Percentiles rank a stretch among this genome's conserved stretches.
These are phyloP conservation scores for Pantelozetes paolii DNA, from an alignment of 2,888 invertebrate species.

Conservation along the genomic window DNA sequence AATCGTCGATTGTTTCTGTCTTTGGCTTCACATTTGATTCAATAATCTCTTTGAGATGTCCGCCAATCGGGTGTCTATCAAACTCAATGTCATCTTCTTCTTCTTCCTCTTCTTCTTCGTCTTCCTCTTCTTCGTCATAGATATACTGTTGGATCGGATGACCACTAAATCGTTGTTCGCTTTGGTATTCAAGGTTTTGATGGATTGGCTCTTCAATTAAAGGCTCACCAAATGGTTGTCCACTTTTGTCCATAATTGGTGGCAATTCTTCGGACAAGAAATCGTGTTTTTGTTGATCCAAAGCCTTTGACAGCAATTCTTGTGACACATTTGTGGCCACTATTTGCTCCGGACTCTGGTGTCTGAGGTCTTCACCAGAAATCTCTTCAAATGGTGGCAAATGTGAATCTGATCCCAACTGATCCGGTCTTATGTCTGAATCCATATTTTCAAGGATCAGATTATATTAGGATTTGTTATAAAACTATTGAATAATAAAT, in stretches of 20 bases:
- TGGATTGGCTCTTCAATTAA: neutral
- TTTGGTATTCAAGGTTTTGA: neutral
- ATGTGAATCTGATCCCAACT: neutral
- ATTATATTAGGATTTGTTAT: no score
- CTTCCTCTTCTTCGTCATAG: slow-evolving; percentile 13
- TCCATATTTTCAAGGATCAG: no score
- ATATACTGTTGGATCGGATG: slow-evolving; percentile 1
- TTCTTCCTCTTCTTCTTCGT: slow-evolving; percentile 16
- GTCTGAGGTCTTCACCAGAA: neutral
- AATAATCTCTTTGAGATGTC: neutral
- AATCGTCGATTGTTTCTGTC: neutral
- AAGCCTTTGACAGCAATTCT: neutral
- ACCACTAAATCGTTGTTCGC: slow-evolving; percentile 13
- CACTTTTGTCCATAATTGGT: no score
- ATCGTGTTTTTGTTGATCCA: neutral
- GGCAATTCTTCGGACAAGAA: neutral
- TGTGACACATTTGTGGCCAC: slow-evolving; percentile 24
- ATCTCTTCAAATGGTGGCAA: slow-evolving; percentile 2
- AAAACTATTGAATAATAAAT: no score
- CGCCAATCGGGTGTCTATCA: neutral
- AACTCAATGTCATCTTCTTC: neutral
- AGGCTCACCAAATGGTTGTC: neutral
- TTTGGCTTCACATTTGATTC: neutral
- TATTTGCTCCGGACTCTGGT: slow-evolving; percentile 8
- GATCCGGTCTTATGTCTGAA: no score